Evolutionary conservation across 2,113 vertebrate genomes (phyloP).

Genomic region (Misgurnus anguillicaudatus): DNA sequence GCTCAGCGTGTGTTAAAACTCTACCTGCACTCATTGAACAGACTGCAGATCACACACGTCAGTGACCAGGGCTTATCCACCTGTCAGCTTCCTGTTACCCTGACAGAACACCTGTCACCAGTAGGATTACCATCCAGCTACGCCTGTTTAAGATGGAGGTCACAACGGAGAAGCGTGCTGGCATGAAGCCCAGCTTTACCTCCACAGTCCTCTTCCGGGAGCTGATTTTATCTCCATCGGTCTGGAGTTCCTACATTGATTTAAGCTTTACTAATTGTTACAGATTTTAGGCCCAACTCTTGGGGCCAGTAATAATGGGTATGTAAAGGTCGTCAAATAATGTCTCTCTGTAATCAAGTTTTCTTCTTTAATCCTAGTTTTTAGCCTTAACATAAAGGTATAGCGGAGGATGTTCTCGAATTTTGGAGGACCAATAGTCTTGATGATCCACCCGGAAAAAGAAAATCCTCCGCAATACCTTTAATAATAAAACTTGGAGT

Average conservation of each 20-base stretch:
- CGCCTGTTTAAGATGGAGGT: slow-evolving; percentile 39
- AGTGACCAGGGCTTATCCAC: slow-evolving; percentile 3
- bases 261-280: not conserved
- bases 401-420: too few relatives aligned
- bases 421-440: too few relatives aligned
- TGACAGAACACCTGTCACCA: slow-evolving; percentile 32
- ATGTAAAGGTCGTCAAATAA: too few relatives aligned
- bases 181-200: slow-evolving; percentile 6
- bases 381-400: too few relatives aligned
- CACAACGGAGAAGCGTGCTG: slow-evolving; percentile 27
- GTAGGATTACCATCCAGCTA: slow-evolving; percentile 29
- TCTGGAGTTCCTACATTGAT: slow-evolving; percentile 34
- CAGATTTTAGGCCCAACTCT: not conserved
- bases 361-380: too few relatives aligned
- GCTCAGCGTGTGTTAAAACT: not conserved
- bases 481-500: too few relatives aligned
- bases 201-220: slow-evolving; percentile 3
- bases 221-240: slow-evolving; percentile 30
- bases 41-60: slow-evolving; percentile 15
- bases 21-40: not conserved
- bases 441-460: too few relatives aligned
- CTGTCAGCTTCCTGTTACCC: not conserved
- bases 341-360: too few relatives aligned
- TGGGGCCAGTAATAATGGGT: too few relatives aligned
- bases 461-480: too few relatives aligned